phyloP scores from a whole-genome alignment of 2,888 invertebrate genomes.

The Phrixothrix hirtus region DNA sequence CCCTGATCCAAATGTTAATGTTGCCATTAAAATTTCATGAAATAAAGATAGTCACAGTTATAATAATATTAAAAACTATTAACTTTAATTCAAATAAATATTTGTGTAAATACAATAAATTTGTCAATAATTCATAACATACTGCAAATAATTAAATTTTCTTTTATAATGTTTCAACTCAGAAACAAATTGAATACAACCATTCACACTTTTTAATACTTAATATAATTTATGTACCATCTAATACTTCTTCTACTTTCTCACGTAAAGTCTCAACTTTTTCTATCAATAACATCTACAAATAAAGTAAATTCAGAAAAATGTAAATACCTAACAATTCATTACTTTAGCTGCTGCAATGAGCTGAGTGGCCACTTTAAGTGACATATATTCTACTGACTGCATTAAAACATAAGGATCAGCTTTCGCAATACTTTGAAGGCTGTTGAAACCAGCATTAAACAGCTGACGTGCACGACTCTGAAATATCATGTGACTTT shows the following conservation, averaged over 20 bases:
- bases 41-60: no score
- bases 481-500: slow-evolving; percentile 57
- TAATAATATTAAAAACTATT: background rate
- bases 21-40: no score
- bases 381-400: slow-evolving; percentile 71
- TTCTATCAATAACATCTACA: slow-evolving; percentile 78
- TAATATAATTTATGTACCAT: slow-evolving; percentile 56
- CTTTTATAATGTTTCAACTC: no score
- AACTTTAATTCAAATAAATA: no score
- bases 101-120: no score
- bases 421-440: slow-evolving; percentile 77
- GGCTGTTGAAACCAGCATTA: slow-evolving; percentile 78
- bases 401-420: slow-evolving; percentile 65
- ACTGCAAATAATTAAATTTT: no score
- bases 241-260: slow-evolving; percentile 77
- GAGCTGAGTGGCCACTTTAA: slow-evolving; percentile 76
- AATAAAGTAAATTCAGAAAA: no score
- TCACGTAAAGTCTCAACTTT: slow-evolving; percentile 86
- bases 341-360: slow-evolving; percentile 84
- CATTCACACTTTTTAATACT: no score
- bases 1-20: no score
- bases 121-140: no score
- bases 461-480: slow-evolving; percentile 83
- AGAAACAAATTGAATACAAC: no score
- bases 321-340: no score